Conservation (phyloP, 2,888 invertebrate species). For the Trachelus troglodyta region DNA sequence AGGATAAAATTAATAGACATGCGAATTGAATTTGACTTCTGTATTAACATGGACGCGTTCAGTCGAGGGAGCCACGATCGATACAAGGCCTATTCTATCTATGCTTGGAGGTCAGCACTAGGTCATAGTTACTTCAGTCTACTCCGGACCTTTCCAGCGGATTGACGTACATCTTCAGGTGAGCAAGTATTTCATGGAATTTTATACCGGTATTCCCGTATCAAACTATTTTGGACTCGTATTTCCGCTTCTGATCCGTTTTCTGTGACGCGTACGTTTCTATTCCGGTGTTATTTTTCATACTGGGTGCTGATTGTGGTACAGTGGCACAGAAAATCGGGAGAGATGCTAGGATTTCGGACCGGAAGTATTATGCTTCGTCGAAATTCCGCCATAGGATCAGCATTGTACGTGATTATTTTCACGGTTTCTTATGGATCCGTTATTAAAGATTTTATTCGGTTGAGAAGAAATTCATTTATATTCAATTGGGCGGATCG, state of each 20-base stretch:
- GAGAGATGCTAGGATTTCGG: conserved; percentile 41
- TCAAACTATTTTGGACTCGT: background rate
- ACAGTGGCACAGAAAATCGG: conserved; percentile 12
- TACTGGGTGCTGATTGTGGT: conserved; percentile 9
- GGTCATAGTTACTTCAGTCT: conserved; percentile 54
- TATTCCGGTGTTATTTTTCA: conserved; percentile 10
- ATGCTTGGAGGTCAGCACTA: conserved; percentile 50
- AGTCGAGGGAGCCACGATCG: conserved; percentile 23
- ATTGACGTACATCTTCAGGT: conserved; percentile 45
- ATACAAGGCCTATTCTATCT: conserved; percentile 21
- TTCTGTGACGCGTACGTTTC: background rate
- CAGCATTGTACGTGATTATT: conserved; percentile 7
- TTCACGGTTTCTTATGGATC: background rate
- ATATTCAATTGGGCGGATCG: conserved; percentile 4
- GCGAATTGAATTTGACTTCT: background rate
- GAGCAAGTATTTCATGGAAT: conserved; percentile 32
- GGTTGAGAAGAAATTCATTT: conserved; percentile 12
- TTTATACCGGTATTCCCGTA: conserved; percentile 10
- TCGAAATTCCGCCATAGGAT: conserved; percentile 36
- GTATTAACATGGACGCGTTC: background rate
- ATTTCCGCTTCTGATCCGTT: background rate
- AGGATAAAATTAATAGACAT: background rate
- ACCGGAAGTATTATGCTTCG: conserved; percentile 34
- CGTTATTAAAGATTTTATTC: conserved; percentile 33
- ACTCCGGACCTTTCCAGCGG: conserved; percentile 44